phyloP scores from a whole-genome alignment of 2,113 vertebrate genomes.

The Smithornis capensis region DNA sequence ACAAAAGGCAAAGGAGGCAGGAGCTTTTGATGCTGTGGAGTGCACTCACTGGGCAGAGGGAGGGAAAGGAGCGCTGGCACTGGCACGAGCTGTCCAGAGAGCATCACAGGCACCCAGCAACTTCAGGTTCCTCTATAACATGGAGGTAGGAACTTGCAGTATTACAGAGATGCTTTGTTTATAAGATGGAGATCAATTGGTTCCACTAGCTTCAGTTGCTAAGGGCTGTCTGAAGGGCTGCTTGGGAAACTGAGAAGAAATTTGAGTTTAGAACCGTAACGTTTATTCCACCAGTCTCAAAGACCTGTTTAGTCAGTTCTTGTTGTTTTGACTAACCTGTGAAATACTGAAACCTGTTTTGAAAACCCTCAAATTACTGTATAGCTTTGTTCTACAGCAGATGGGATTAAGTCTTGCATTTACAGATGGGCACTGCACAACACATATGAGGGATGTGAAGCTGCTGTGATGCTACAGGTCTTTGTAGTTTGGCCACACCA shows the following conservation, averaged over 20 bases:
- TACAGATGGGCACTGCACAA: neutral
- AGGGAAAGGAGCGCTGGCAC: constrained; percentile 84
- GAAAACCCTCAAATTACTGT: neutral
- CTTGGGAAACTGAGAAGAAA: neutral
- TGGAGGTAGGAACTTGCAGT: constrained; percentile 76
- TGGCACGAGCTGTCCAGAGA: constrained; percentile 86
- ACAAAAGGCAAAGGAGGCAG: constrained; percentile 83
- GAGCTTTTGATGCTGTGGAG: constrained; percentile 91
- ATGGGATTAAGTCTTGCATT: neutral
- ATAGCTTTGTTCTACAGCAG: neutral
- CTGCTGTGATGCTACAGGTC: neutral
- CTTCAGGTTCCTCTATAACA: constrained; percentile 92
- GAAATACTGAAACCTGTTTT: neutral
- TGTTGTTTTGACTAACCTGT: neutral
- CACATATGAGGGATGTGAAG: neutral
- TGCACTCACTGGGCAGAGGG: constrained; percentile 96
- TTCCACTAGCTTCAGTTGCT: neutral
- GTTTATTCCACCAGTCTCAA: neutral
- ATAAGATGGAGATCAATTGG: neutral
- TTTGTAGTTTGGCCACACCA: neutral
- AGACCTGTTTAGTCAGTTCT: neutral
- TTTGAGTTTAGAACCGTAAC: neutral
- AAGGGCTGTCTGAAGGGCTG: neutral
- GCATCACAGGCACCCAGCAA: constrained; percentile 84
- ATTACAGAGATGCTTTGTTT: neutral